Conservation (phyloP, 2,888 invertebrate species). For the Margaritifera margaritifera region DNA sequence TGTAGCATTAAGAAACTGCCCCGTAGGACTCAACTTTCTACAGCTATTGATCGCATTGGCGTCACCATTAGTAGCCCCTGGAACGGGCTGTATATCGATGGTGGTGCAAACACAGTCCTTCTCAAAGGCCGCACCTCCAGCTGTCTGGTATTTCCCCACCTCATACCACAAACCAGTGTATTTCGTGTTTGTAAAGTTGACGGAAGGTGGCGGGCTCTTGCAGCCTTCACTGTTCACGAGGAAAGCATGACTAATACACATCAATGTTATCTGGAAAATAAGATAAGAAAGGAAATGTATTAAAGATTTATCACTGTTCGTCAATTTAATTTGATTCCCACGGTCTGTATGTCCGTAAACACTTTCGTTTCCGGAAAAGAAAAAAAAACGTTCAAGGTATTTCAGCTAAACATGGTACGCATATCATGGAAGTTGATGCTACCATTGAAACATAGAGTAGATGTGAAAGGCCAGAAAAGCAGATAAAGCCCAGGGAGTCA, state of each 20-base stretch:
- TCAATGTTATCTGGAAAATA: neutral
- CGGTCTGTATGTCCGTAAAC: too few relatives aligned
- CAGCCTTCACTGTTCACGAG: constrained; percentile 22
- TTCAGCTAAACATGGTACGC: too few relatives aligned
- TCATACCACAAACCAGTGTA: constrained; percentile 60
- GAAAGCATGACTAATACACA: constrained; percentile 3
- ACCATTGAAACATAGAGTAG: too few relatives aligned
- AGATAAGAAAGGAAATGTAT: too few relatives aligned
- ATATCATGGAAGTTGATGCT: too few relatives aligned
- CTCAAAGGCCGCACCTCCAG: constrained; percentile 54
- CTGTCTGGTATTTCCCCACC: constrained; percentile 55
- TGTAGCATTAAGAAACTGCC: constrained; percentile 50
- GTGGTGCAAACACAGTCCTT: constrained; percentile 60
- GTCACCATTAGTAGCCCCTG: constrained; percentile 44
- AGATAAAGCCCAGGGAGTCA: too few relatives aligned
- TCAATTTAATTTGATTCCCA: too few relatives aligned
- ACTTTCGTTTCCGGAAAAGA: too few relatives aligned
- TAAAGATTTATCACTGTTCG: too few relatives aligned
- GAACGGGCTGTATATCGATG: constrained; percentile 41
- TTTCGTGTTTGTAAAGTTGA: constrained; percentile 37
- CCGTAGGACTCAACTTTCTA: constrained; percentile 42
- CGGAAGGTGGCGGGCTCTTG: constrained; percentile 36
- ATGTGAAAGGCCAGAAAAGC: too few relatives aligned
- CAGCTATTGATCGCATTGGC: constrained; percentile 52
- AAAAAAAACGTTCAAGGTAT: too few relatives aligned